Percentiles rank a stretch among this genome's conserved stretches.
Evolutionary conservation across 2,888 invertebrate species (phyloP).

Genomic region (Glyphotaelius pellucidus): DNA sequence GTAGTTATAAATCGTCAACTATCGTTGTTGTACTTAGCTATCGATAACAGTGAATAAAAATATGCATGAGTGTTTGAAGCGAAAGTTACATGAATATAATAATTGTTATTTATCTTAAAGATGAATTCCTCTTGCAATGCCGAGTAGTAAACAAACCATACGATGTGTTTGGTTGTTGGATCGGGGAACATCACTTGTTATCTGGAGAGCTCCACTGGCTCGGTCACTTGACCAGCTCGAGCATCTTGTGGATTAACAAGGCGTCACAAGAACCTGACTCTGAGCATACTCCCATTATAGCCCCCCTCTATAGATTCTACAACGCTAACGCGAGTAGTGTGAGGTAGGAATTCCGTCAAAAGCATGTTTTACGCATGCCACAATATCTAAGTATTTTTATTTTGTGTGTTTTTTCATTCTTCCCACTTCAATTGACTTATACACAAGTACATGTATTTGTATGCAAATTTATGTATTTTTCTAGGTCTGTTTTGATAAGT

Average conservation of each 20-base stretch:
- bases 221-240: conserved; percentile 84
- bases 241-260: conserved; percentile 88
- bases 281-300: conserved; percentile 87
- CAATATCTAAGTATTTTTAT: background rate
- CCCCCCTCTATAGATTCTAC: conserved; percentile 84
- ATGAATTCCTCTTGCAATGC: conserved; percentile 83
- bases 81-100: background rate
- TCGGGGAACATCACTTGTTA: conserved; percentile 86
- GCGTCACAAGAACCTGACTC: conserved; percentile 88
- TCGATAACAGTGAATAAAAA: background rate
- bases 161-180: conserved; percentile 94
- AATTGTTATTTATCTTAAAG: conserved; percentile 69
- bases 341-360: conserved; percentile 54
- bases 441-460: background rate
- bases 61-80: background rate
- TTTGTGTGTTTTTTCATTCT: background rate
- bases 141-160: conserved; percentile 90
- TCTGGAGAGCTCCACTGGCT: conserved; percentile 90
- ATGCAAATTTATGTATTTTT: conserved; percentile 24
- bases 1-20: background rate
- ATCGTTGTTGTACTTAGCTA: background rate
- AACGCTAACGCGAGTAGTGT: conserved; percentile 87
- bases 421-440: background rate
- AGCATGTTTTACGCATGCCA: background rate
- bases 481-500: conserved; percentile 62